These are phyloP conservation scores for Stenchaetothrips biformis DNA, from an alignment of 2,888 invertebrate species.

Conservation along the genomic window DNA sequence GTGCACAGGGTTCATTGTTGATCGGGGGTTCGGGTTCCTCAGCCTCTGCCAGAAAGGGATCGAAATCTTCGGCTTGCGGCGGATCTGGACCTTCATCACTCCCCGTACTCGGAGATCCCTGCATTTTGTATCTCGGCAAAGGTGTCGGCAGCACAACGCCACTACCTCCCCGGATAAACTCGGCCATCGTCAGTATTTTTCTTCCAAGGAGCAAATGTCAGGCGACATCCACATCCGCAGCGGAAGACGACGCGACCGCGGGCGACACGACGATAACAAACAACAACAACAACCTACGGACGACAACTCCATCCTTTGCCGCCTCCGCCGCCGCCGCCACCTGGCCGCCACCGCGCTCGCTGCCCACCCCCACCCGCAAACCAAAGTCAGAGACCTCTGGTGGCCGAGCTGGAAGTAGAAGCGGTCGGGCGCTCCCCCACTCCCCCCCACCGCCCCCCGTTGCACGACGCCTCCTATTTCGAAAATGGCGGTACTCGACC, in stretches of 20 bases:
- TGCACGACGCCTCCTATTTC: no score
- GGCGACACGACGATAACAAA: conserved; percentile 16
- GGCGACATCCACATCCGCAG: neutral
- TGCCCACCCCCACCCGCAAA: no score
- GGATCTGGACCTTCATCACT: conserved; percentile 69
- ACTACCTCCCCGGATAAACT: conserved; percentile 51
- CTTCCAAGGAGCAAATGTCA: conserved; percentile 16
- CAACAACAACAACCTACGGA: neutral
- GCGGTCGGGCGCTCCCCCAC: no score
- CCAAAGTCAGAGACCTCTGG: no score
- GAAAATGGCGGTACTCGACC: no score
- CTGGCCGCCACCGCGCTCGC: no score
- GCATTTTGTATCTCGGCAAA: conserved; percentile 45
- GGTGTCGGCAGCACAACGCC: conserved; percentile 45
- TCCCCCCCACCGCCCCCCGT: no score
- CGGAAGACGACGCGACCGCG: neutral
- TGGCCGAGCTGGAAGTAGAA: no score
- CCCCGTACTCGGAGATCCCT: conserved; percentile 77
- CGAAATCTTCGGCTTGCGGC: conserved; percentile 53
- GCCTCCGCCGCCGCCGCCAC: no score
- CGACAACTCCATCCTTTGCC: no score
- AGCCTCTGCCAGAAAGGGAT: conserved; percentile 56
- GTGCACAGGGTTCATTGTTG: conserved; percentile 49
- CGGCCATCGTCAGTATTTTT: conserved; percentile 45
- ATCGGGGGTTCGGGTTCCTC: conserved; percentile 55